Evolutionary conservation across 2,888 invertebrate species (phyloP).

Genomic region (Sphaeridia pumilis): DNA sequence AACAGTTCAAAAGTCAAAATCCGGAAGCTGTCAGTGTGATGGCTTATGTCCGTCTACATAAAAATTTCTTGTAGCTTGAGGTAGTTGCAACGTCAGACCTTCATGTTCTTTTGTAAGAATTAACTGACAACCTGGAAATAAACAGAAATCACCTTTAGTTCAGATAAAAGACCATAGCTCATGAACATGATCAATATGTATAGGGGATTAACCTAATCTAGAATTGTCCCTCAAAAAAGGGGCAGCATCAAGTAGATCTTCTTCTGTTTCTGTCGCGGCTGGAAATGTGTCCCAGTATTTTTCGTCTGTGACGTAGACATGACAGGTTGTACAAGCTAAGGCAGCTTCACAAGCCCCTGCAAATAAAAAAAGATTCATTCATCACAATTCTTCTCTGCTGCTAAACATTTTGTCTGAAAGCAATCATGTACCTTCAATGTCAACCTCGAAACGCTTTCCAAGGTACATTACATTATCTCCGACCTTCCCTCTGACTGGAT

Average conservation of each 20-base stretch:
- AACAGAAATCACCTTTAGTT: no score
- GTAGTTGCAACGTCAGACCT: constrained; percentile 68
- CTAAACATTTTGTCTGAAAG: no score
- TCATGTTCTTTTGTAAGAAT: constrained; percentile 73
- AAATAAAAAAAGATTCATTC: no score
- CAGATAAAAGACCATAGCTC: no score
- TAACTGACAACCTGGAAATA: constrained; percentile 69
- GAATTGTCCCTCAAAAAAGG: constrained; percentile 92
- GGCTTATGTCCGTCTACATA: constrained; percentile 97
- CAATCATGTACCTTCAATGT: constrained; percentile 95
- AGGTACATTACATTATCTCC: constrained; percentile 92
- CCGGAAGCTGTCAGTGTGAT: no score
- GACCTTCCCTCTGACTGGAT: constrained; percentile 73
- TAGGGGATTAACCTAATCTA: constrained; percentile 37
- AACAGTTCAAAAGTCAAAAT: no score
- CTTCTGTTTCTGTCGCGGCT: constrained; percentile 79
- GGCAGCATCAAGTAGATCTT: constrained; percentile 93
- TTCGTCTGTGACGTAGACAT: constrained; percentile 71
- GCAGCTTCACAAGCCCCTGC: constrained; percentile 98
- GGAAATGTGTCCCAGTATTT: constrained; percentile 62
- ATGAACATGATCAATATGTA: no score
- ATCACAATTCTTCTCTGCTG: no score
- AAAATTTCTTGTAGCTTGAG: constrained; percentile 84
- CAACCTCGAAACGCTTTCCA: constrained; percentile 81
- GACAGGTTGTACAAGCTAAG: constrained; percentile 94